These are phyloP conservation scores for Lithophane semibrunnea DNA, from an alignment of 2,888 invertebrate species.

Conservation along the genomic window DNA sequence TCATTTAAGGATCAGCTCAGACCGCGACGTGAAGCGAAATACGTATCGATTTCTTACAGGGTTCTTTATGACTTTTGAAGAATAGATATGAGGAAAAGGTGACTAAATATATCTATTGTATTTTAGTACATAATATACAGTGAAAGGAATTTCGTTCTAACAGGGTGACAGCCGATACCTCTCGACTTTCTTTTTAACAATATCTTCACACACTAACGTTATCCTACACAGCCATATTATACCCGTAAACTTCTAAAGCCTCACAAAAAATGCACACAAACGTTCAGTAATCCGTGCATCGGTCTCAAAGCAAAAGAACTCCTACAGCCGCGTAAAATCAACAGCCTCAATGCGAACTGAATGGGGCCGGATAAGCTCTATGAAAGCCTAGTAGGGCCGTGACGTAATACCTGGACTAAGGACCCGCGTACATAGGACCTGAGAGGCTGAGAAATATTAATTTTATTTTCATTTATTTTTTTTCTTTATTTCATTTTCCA, in stretches of 20 bases:
- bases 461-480: conserved; percentile 17
- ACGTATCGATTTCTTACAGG: too few relatives aligned
- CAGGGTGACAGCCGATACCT: too few relatives aligned
- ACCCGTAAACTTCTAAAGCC: conserved; percentile 11
- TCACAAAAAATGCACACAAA: conserved; percentile 46
- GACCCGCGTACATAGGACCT: neutral
- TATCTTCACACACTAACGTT: neutral
- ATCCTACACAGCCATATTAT: neutral
- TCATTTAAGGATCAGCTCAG: too few relatives aligned
- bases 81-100: too few relatives aligned
- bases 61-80: too few relatives aligned
- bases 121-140: too few relatives aligned
- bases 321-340: conserved; percentile 33
- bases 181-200: neutral
- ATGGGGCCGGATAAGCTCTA: conserved; percentile 49
- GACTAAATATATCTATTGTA: too few relatives aligned
- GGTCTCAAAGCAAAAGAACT: conserved; percentile 38
- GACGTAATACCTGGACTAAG: conserved; percentile 36
- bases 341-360: conserved; percentile 52
- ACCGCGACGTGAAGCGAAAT: too few relatives aligned
- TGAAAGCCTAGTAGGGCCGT: conserved; percentile 19
- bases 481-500: too few relatives aligned
- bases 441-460: conserved; percentile 35
- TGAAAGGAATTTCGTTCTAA: too few relatives aligned
- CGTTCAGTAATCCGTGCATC: conserved; percentile 49